Percentiles rank a stretch among this genome's conserved stretches.
phyloP scores from a whole-genome alignment of 2,797 vertebrate species.

The Anolis apletophallus region DNA sequence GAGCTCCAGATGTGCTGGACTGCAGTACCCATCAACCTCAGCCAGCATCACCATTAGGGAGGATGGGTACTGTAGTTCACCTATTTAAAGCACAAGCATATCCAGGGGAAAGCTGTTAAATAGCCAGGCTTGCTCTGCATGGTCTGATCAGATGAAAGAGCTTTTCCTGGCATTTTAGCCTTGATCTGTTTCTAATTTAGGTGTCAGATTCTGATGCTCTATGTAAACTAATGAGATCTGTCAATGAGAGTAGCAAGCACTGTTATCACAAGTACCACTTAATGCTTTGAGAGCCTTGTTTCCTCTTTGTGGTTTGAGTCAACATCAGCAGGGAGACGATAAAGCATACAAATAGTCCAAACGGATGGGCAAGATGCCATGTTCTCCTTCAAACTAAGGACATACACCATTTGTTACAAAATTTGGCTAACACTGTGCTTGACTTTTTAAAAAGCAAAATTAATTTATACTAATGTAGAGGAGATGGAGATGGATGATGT shows the following conservation, averaged over 20 bases:
- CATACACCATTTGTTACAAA: background rate
- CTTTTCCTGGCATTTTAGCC: background rate
- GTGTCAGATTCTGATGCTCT: background rate
- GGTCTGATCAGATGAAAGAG: background rate
- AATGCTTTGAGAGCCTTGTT: background rate
- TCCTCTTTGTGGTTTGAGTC: constrained; percentile 2
- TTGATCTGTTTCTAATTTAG: background rate
- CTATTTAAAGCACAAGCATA: no score
- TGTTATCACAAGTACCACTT: background rate
- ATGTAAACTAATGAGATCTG: no score
- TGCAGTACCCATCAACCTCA: background rate
- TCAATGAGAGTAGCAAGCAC: background rate
- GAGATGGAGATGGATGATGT: background rate
- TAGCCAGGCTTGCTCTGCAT: no score
- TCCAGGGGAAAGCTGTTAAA: background rate
- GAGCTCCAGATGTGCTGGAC: background rate
- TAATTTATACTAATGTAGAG: no score
- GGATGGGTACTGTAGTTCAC: background rate
- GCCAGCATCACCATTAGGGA: background rate
- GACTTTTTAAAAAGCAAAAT: background rate
- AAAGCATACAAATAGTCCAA: background rate
- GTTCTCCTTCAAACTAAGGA: background rate
- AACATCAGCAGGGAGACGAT: background rate
- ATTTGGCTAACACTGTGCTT: background rate
- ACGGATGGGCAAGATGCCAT: background rate